Conservation (phyloP, 2,113 vertebrate species). For the Nothoprocta perdicaria region DNA sequence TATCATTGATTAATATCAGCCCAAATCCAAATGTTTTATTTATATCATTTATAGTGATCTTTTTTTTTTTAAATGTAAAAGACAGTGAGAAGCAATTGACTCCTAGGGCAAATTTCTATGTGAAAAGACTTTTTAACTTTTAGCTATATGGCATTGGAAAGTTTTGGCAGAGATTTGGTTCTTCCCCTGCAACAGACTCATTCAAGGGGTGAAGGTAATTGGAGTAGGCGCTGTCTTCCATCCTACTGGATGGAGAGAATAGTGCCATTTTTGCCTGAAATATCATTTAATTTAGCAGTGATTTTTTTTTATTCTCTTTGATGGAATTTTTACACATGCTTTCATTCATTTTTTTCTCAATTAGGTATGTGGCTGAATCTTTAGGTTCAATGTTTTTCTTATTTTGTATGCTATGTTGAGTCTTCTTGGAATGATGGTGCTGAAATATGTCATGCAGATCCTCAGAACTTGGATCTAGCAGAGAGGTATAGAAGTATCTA, state of each 20-base stretch:
- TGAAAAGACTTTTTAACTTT: not conserved
- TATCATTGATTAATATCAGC: not conserved
- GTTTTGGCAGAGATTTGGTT: not conserved
- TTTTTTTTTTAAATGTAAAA: not conserved
- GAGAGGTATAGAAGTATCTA: not conserved
- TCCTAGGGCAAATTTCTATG: not conserved
- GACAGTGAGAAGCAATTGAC: not conserved
- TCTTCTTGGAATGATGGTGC: not conserved
- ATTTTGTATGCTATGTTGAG: not conserved
- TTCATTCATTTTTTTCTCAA: conserved; percentile 10
- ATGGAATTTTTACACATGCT: not conserved
- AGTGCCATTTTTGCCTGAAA: not conserved
- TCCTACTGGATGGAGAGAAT: not conserved
- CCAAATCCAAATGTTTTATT: not conserved
- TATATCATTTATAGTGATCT: not conserved
- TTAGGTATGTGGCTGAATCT: not conserved
- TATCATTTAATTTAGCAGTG: not conserved
- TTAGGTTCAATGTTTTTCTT: not conserved
- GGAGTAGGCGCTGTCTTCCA: not conserved
- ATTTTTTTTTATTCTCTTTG: not conserved
- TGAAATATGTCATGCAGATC: not conserved
- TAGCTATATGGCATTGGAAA: fast-evolving
- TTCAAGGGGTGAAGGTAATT: not conserved
- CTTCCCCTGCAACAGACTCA: not conserved
- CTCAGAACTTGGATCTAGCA: not conserved